phyloP scores from a whole-genome alignment of 2,113 vertebrate species.

The Maccullochella peelii region DNA sequence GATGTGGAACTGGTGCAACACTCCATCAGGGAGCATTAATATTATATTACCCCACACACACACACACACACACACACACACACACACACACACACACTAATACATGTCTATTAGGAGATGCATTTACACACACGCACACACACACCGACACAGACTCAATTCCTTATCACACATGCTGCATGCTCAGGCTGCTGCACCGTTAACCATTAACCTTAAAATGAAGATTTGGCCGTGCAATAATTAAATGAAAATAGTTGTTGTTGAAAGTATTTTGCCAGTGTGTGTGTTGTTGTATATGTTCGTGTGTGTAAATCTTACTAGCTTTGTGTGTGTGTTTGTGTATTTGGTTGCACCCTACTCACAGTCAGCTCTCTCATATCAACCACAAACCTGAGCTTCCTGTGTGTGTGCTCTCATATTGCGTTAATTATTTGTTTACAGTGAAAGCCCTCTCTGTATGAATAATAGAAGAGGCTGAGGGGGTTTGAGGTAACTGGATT shows the following conservation, averaged over 20 bases:
- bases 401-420: not conserved
- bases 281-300: not conserved
- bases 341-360: not conserved
- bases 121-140: slow-evolving; percentile 11
- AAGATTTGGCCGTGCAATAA: not conserved
- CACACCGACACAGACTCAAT: slow-evolving; percentile 12
- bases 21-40: slow-evolving; percentile 74
- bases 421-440: slow-evolving; percentile 4
- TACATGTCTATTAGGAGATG: slow-evolving; percentile 25
- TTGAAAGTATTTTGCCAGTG: not conserved
- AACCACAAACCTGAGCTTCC: not conserved
- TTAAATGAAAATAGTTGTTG: not conserved
- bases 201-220: not conserved
- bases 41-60: slow-evolving; percentile 57
- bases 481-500: slow-evolving; percentile 25
- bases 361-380: slow-evolving; percentile 4
- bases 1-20: slow-evolving; percentile 72
- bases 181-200: slow-evolving; percentile 58
- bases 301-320: not conserved
- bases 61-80: slow-evolving; percentile 19
- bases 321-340: not conserved
- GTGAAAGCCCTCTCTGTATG: not conserved
- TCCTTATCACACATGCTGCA: slow-evolving; percentile 25
- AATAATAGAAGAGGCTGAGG: slow-evolving; percentile 34
- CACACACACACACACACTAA: slow-evolving; percentile 16